Evolutionary conservation across 2,797 vertebrate genomes (phyloP).

Genomic region (Heterohyrax brucei): DNA sequence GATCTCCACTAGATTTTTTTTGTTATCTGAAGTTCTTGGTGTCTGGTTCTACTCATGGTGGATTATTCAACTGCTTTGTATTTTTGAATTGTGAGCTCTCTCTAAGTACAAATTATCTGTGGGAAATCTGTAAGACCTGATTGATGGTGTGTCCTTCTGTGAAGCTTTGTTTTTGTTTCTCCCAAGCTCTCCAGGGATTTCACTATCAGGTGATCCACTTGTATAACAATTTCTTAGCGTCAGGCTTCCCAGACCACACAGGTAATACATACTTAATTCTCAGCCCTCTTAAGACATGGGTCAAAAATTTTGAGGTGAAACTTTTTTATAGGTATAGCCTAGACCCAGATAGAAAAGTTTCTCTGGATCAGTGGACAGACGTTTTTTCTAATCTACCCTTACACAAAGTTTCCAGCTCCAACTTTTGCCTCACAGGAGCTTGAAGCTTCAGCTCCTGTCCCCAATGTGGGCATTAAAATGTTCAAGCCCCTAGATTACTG

Average conservation of each 20-base stretch:
- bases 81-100: conserved; percentile 62
- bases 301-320: conserved; percentile 64
- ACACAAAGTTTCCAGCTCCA: not conserved
- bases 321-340: conserved; percentile 10
- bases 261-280: conserved; percentile 61
- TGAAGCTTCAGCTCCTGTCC: not conserved
- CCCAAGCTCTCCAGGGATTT: not conserved
- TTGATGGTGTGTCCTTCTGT: conserved; percentile 44
- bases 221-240: conserved; percentile 66
- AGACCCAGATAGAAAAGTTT: conserved; percentile 55
- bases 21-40: conserved; percentile 34
- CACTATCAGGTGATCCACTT: conserved; percentile 16
- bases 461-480: conserved; percentile 54
- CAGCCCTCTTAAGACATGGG: conserved; percentile 53
- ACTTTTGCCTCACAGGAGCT: not conserved
- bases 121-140: conserved; percentile 51
- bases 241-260: conserved; percentile 37
- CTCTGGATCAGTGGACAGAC: conserved; percentile 3
- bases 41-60: conserved; percentile 24
- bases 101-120: conserved; percentile 39
- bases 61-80: conserved; percentile 54
- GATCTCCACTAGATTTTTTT: conserved; percentile 30
- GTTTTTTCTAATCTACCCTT: conserved; percentile 50
- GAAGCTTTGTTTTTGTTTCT: conserved; percentile 51
- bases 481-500: not conserved